These are phyloP conservation scores for Gallinago stenura DNA, from an alignment of 2,797 vertebrate species.

Conservation along the genomic window DNA sequence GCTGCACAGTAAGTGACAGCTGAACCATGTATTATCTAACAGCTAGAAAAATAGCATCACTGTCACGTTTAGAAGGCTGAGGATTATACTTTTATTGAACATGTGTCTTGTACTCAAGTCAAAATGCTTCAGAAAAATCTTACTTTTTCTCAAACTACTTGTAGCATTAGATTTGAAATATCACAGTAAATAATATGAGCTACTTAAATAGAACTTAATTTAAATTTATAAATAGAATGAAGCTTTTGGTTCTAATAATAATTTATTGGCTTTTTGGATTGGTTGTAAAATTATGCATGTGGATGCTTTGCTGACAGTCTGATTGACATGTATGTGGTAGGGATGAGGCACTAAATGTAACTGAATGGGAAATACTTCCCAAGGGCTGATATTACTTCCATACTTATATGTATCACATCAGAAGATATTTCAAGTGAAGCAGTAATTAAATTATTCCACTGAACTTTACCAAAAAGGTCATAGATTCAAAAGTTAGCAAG, in stretches of 20 bases:
- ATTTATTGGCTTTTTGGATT: background rate
- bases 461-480: background rate
- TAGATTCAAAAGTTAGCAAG: background rate
- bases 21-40: conserved; percentile 49
- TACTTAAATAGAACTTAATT: background rate
- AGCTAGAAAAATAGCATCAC: conserved; percentile 28
- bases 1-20: conserved; percentile 42
- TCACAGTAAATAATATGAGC: background rate
- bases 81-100: background rate
- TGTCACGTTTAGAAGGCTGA: background rate
- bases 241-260: background rate
- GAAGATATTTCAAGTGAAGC: background rate
- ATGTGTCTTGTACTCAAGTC: background rate
- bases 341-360: background rate
- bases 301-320: background rate
- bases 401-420: background rate
- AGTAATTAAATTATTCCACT: background rate
- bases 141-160: background rate
- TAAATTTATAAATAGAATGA: background rate
- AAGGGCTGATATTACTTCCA: background rate
- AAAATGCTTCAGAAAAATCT: background rate
- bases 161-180: background rate
- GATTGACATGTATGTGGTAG: background rate
- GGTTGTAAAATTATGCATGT: background rate
- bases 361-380: background rate